Evolutionary conservation across 1,140 invertebrate genomes (phyloP).

Genomic region (Acromyrmex echinatior): DNA sequence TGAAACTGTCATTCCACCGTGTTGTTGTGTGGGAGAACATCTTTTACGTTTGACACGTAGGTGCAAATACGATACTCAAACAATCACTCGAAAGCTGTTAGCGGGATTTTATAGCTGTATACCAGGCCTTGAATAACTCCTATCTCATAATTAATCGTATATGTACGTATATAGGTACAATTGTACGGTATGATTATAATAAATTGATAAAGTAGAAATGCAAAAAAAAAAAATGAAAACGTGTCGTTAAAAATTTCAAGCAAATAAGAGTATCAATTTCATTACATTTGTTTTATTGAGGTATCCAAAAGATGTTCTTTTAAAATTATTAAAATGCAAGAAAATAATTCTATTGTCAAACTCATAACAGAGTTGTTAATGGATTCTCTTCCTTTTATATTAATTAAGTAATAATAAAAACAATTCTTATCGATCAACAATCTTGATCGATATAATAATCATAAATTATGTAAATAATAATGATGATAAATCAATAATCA

Average conservation of each 20-base stretch:
- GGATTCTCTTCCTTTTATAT: background rate
- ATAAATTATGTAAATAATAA: background rate
- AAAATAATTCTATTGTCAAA: background rate
- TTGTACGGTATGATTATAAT: background rate
- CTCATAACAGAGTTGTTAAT: background rate
- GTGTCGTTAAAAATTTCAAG: background rate
- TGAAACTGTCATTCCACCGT: background rate
- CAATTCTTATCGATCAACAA: too few species aligned
- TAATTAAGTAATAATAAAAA: background rate
- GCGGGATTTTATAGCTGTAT: background rate
- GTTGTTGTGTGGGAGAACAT: background rate
- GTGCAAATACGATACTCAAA: slow-evolving; percentile 26
- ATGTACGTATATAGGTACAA: too few species aligned
- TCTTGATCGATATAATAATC: background rate
- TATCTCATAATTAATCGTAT: background rate
- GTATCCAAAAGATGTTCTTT: background rate
- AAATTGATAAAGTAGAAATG: background rate
- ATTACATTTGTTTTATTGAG: background rate
- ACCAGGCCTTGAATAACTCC: background rate
- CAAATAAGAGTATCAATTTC: background rate
- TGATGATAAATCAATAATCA: background rate
- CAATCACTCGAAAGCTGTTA: slow-evolving; percentile 20
- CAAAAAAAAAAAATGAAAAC: background rate
- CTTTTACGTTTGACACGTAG: slow-evolving; percentile 8
- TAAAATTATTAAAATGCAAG: background rate